Evolutionary conservation across 2,113 vertebrate species (phyloP).

Genomic region (Equus quagga): DNA sequence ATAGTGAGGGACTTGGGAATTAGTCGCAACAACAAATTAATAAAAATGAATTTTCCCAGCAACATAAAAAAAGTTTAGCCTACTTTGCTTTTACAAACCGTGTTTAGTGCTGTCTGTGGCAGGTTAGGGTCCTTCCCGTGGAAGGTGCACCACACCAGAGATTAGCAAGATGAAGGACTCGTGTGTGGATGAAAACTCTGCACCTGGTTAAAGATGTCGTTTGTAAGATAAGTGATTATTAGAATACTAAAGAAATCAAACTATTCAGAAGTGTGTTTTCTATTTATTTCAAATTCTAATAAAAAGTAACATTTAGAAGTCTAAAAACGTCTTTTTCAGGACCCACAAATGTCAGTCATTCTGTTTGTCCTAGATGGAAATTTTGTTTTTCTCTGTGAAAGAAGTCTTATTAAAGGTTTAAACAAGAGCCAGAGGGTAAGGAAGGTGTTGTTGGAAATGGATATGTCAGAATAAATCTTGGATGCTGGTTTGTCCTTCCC

Average conservation of each 20-base stretch:
- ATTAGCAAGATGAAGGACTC: not conserved
- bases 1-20: not conserved
- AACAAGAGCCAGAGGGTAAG: not conserved
- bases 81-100: not conserved
- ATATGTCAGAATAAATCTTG: too few relatives aligned
- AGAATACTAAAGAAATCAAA: not conserved
- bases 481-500: not conserved
- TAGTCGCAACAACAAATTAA: not conserved
- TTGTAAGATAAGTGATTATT: accelerated
- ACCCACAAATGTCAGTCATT: not conserved
- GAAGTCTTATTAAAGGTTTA: not conserved
- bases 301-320: not conserved
- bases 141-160: not conserved
- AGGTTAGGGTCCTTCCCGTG: accelerated
- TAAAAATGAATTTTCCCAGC: not conserved
- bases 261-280: not conserved
- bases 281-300: not conserved
- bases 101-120: not conserved
- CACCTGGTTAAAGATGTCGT: accelerated
- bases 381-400: not conserved
- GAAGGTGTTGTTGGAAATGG: not conserved
- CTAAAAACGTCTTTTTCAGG: not conserved
- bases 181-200: accelerated
- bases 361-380: not conserved
- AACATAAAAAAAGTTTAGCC: not conserved